A percentile compares a stretch with the other conserved stretches of the same genome.
phyloP scores from a whole-genome alignment of 2,888 invertebrate species.

The Rhimphoctona megacephalus region DNA sequence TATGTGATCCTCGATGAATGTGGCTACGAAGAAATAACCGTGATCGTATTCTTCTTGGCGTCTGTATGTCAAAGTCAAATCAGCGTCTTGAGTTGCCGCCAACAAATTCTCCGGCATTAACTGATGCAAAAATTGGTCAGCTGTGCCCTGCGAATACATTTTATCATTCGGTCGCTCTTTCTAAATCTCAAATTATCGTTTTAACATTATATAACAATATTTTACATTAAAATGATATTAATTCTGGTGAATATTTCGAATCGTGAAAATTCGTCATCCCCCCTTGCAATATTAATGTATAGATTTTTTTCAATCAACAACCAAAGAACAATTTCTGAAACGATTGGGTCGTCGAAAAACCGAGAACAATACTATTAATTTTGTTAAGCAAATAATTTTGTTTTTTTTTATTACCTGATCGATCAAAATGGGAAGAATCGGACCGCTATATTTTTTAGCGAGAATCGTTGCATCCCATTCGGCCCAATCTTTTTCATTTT shows the following conservation, averaged over 20 bases:
- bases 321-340: no score
- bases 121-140: slow-evolving; percentile 93
- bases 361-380: no score
- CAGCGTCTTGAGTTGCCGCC: slow-evolving; percentile 88
- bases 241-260: no score
- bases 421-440: slow-evolving; percentile 92
- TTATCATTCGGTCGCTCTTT: neutral
- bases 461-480: slow-evolving; percentile 96
- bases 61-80: slow-evolving; percentile 90
- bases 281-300: neutral
- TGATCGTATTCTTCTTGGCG: slow-evolving; percentile 96
- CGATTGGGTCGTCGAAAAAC: no score
- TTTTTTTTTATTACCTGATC: slow-evolving; percentile 90
- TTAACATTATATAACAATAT: neutral
- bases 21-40: slow-evolving; percentile 96
- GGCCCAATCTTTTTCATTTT: slow-evolving; percentile 89
- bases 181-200: neutral
- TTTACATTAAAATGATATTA: no score
- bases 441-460: slow-evolving; percentile 93
- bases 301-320: neutral
- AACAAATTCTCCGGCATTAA: slow-evolving; percentile 94
- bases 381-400: no score
- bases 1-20: slow-evolving; percentile 97
- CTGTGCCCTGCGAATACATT: slow-evolving; percentile 88
- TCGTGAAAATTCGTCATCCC: no score